These are phyloP conservation scores for Tetrapedia diversipes DNA, from an alignment of 2,888 invertebrate genomes.

Conservation along the genomic window DNA sequence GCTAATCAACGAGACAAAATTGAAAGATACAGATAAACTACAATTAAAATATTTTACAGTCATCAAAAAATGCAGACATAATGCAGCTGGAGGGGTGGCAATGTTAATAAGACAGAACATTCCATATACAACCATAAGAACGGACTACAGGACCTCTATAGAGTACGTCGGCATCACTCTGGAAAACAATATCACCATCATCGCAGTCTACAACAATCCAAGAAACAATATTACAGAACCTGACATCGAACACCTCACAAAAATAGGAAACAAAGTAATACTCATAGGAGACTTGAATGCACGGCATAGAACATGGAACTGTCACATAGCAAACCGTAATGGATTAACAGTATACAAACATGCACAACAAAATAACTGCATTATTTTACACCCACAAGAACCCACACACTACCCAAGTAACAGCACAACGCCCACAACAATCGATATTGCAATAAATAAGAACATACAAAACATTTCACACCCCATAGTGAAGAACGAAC, in stretches of 20 bases:
- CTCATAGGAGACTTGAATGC: conserved; percentile 67
- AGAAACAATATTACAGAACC: background rate
- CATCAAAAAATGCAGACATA: too few relatives aligned
- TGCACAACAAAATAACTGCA: conserved; percentile 47
- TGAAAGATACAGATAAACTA: background rate
- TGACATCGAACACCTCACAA: background rate
- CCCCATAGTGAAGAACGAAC: conserved; percentile 42
- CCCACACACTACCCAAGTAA: conserved; percentile 67
- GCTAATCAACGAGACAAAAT: background rate
- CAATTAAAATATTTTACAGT: background rate
- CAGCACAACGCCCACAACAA: conserved; percentile 61
- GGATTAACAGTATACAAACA: conserved; percentile 56
- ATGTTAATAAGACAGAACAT: too few relatives aligned
- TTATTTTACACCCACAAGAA: conserved; percentile 55
- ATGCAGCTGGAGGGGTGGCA: too few relatives aligned
- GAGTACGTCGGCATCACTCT: background rate
- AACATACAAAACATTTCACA: conserved; percentile 53
- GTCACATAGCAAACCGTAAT: conserved; percentile 53
- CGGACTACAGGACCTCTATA: too few relatives aligned
- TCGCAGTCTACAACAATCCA: background rate
- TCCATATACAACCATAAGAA: too few relatives aligned
- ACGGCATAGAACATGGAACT: conserved; percentile 60
- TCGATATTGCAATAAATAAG: conserved; percentile 67
- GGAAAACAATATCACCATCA: background rate
- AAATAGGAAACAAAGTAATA: conserved; percentile 48